A percentile compares a stretch with the other conserved stretches of the same genome.
Conservation (phyloP, 2,888 invertebrate species). For the Papilio protenor region DNA sequence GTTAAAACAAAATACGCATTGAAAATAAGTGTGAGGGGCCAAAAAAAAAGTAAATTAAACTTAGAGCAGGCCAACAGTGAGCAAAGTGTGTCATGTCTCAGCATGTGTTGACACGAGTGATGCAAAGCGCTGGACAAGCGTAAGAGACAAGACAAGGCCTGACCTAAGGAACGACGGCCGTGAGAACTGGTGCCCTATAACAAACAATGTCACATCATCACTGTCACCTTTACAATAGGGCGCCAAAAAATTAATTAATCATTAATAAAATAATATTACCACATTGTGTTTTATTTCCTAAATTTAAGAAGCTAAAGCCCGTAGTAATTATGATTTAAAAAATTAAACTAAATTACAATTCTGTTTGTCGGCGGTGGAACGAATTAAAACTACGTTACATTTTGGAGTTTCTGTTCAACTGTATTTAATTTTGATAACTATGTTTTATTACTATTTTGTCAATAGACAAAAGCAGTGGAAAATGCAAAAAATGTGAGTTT, state of each 20-base stretch:
- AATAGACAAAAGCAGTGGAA: background rate
- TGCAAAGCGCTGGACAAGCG: conserved; percentile 67
- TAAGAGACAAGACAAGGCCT: conserved; percentile 70
- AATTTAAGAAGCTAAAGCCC: no score
- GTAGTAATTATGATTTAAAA: no score
- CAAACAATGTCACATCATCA: conserved; percentile 67
- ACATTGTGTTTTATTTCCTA: no score
- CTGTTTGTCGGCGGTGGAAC: no score
- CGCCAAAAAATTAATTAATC: conserved; percentile 9
- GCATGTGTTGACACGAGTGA: conserved; percentile 63
- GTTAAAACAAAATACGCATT: conserved; percentile 5
- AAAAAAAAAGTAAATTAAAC: conserved; percentile 39
- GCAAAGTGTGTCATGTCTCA: conserved; percentile 64
- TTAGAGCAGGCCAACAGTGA: conserved; percentile 65
- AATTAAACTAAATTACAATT: no score
- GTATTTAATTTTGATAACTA: background rate
- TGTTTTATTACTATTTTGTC: background rate
- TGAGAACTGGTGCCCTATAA: conserved; percentile 82
- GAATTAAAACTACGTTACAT: no score
- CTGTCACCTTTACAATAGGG: background rate
- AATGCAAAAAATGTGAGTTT: background rate
- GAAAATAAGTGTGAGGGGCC: background rate
- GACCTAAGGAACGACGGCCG: conserved; percentile 82
- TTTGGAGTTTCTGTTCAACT: no score
- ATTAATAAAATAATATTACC: background rate